Conservation (phyloP, 2,113 vertebrate species). For the Anas platyrhynchos region DNA sequence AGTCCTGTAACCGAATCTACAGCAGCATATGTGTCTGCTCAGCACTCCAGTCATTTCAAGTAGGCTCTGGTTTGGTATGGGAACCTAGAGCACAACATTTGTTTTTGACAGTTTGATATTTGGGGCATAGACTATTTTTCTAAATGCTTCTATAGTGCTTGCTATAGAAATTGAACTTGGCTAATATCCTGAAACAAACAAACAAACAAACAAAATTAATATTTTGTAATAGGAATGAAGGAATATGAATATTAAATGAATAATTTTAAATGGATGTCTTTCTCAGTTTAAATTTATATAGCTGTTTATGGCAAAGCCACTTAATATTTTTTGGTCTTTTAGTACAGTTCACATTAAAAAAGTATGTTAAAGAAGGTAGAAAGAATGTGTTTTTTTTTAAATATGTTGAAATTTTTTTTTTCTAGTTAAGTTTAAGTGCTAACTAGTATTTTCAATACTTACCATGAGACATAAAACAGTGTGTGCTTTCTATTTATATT, state of each 20-base stretch:
- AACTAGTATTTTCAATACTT: slow-evolving; percentile 75
- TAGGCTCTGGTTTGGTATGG: background rate
- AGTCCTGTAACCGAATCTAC: background rate
- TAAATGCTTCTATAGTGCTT: background rate
- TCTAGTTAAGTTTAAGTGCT: slow-evolving; percentile 53
- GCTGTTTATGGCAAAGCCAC: background rate
- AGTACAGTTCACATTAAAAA: background rate
- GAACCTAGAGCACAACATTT: background rate
- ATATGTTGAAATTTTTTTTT: slow-evolving; percentile 10
- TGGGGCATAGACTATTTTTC: background rate
- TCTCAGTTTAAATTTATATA: background rate
- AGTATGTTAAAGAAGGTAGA: background rate
- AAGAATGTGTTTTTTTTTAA: background rate
- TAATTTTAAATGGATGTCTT: background rate
- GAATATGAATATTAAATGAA: background rate
- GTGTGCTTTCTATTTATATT: slow-evolving; percentile 84
- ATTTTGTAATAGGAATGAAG: background rate
- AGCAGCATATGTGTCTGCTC: background rate
- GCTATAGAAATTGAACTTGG: background rate
- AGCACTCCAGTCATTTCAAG: background rate
- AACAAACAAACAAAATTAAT: background rate
- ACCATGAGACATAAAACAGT: slow-evolving; percentile 70
- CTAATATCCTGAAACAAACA: background rate
- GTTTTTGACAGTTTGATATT: background rate
- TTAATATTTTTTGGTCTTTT: slow-evolving; percentile 6